phyloP scores from a whole-genome alignment of 2,888 invertebrate species.

The Bibio marci region DNA sequence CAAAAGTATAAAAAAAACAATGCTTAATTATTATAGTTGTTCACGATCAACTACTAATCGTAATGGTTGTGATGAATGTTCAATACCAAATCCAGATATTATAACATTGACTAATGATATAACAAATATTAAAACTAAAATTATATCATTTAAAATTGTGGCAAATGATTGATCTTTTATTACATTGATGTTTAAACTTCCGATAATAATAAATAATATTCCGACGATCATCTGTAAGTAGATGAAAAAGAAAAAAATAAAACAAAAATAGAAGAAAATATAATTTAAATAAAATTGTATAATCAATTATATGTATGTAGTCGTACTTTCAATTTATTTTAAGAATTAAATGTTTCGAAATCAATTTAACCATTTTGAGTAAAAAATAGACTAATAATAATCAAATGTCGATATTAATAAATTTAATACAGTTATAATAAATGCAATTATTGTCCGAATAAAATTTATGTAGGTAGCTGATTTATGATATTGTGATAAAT shows the following conservation, averaged over 20 bases:
- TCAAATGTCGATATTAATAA: conserved; percentile 63
- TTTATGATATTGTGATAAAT: conserved; percentile 46
- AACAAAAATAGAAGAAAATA: not conserved
- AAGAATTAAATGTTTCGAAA: no score
- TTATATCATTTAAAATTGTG: conserved; percentile 62
- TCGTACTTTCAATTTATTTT: no score
- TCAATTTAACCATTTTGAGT: no score
- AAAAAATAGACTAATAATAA: no score
- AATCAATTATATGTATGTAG: no score
- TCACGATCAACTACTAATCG: not conserved
- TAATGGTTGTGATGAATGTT: conserved; percentile 51
- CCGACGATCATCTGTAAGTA: conserved; percentile 56
- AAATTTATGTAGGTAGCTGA: conserved; percentile 57
- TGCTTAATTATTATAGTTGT: not conserved
- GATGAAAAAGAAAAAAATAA: not conserved
- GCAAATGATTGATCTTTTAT: conserved; percentile 56
- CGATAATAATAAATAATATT: conserved; percentile 63
- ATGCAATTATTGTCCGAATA: conserved; percentile 48
- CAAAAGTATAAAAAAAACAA: no score
- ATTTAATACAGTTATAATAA: conserved; percentile 57
- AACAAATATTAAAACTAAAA: conserved; percentile 61
- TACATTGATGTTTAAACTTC: conserved; percentile 67
- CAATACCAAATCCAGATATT: conserved; percentile 71
- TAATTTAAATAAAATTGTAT: not conserved
- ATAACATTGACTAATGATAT: conserved; percentile 68